Percentiles rank a stretch among this genome's conserved stretches.
These are phyloP conservation scores for Nemurella pictetii DNA, from an alignment of 2,888 invertebrate species.

Conservation along the genomic window DNA sequence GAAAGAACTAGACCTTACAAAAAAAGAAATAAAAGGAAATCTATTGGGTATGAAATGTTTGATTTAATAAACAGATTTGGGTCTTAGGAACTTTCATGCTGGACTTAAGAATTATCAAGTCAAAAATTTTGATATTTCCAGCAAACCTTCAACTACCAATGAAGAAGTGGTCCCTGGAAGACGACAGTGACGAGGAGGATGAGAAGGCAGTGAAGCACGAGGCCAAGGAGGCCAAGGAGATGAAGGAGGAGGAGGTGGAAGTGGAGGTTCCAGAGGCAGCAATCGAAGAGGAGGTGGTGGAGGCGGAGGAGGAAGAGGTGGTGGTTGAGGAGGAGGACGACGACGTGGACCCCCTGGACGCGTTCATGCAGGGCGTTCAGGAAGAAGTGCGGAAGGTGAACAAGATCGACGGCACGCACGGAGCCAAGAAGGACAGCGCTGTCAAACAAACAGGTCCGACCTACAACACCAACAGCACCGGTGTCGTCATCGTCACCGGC, in stretches of 20 bases:
- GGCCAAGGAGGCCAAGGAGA: constrained; percentile 48
- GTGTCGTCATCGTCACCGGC: constrained; percentile 78
- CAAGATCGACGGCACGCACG: constrained; percentile 60
- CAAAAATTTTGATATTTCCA: constrained; percentile 44
- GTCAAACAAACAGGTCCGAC: constrained; percentile 32
- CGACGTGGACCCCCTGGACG: constrained; percentile 94
- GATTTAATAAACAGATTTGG: too few species aligned
- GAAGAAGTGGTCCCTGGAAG: constrained; percentile 95
- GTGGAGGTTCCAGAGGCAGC: too few species aligned
- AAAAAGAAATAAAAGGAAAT: constrained; percentile 71
- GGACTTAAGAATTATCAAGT: neutral
- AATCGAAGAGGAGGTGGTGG: constrained; percentile 47
- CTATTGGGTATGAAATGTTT: constrained; percentile 51
- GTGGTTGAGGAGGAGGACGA: constrained; percentile 69
- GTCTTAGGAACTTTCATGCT: too few species aligned
- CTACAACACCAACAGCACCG: constrained; percentile 35
- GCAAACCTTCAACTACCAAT: constrained; percentile 62
- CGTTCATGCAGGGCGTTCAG: constrained; percentile 87
- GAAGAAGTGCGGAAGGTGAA: constrained; percentile 83
- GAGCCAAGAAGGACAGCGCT: constrained; percentile 52
- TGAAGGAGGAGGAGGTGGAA: constrained; percentile 60
- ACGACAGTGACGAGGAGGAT: constrained; percentile 93
- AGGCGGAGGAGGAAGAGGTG: constrained; percentile 53
- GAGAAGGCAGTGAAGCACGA: constrained; percentile 47
- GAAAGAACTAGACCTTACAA: constrained; percentile 78